A percentile compares a stretch with the other conserved stretches of the same genome.
Conservation (phyloP, 1,140 invertebrate species). For the Cataglyphis hispanica region DNA sequence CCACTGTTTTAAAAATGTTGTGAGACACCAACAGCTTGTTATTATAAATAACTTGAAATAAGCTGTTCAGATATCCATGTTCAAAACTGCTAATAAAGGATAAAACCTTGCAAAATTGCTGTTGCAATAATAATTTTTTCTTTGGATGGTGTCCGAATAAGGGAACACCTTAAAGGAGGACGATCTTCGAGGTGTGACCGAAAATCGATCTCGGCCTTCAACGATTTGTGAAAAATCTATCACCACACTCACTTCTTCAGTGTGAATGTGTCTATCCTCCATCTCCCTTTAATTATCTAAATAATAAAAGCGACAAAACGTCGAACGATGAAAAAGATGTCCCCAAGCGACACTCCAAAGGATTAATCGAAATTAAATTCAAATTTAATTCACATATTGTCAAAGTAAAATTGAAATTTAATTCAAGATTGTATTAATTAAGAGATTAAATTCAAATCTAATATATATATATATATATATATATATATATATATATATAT, state of each 20-base stretch:
- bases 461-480: too few species aligned
- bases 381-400: slow-evolving; percentile 39
- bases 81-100: slow-evolving; percentile 25
- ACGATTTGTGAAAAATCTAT: slow-evolving; percentile 40
- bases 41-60: slow-evolving; percentile 29
- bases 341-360: slow-evolving; percentile 64
- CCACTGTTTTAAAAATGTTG: slow-evolving; percentile 25
- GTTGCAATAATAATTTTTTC: slow-evolving; percentile 11
- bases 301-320: slow-evolving; percentile 84
- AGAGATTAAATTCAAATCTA: slow-evolving; percentile 26
- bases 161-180: slow-evolving; percentile 18
- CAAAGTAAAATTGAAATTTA: slow-evolving; percentile 25
- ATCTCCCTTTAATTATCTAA: slow-evolving; percentile 81
- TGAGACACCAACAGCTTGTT: slow-evolving; percentile 29
- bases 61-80: slow-evolving; percentile 28
- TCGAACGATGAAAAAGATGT: slow-evolving; percentile 69
- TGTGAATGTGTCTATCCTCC: background rate
- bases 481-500: too few species aligned
- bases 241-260: slow-evolving; percentile 28
- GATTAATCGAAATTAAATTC: slow-evolving; percentile 48
- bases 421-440: slow-evolving; percentile 10
- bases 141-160: slow-evolving; percentile 13
- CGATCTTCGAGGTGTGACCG: slow-evolving; percentile 39
- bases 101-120: slow-evolving; percentile 15
- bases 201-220: slow-evolving; percentile 33